phyloP scores from a whole-genome alignment of 2,888 invertebrate genomes.

The Cyclophora punctaria region DNA sequence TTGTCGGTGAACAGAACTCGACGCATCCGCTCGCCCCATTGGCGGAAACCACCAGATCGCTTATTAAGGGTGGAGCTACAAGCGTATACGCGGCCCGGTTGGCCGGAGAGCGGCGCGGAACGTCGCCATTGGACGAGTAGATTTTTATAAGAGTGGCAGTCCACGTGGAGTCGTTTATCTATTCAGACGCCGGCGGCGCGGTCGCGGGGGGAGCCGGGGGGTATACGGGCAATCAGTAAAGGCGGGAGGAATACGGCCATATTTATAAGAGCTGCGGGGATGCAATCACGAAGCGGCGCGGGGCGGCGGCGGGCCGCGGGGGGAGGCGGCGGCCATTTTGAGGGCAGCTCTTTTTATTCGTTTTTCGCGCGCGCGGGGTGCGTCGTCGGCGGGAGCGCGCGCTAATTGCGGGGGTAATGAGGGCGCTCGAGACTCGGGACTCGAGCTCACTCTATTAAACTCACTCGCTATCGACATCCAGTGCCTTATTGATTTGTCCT shows the following conservation, averaged over 20 bases:
- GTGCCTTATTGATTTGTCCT: constrained; percentile 73
- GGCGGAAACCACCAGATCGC: constrained; percentile 58
- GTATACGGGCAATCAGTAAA: constrained; percentile 77
- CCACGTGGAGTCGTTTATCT: constrained; percentile 77
- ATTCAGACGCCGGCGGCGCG: constrained; percentile 76
- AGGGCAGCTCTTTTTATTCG: constrained; percentile 81
- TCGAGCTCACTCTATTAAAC: constrained; percentile 65
- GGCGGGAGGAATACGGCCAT: constrained; percentile 76
- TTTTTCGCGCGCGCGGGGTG: constrained; percentile 75
- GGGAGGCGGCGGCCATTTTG: constrained; percentile 81
- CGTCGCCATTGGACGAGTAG: constrained; percentile 53
- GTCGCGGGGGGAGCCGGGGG: constrained; percentile 72
- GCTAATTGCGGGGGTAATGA: constrained; percentile 76
- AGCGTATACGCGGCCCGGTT: constrained; percentile 45
- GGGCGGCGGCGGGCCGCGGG: constrained; percentile 63
- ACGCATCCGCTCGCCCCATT: constrained; percentile 41
- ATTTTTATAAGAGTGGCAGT: constrained; percentile 74
- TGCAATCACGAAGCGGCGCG: constrained; percentile 76
- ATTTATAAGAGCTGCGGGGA: constrained; percentile 77
- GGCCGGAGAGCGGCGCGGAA: constrained; percentile 36
- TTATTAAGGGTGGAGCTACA: constrained; percentile 76
- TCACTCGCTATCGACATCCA: constrained; percentile 60
- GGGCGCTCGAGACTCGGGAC: constrained; percentile 71
- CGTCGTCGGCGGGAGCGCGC: constrained; percentile 69
- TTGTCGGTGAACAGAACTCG: constrained; percentile 62